These are phyloP conservation scores for Limanda limanda DNA, from an alignment of 2,113 vertebrate genomes.

Conservation along the genomic window DNA sequence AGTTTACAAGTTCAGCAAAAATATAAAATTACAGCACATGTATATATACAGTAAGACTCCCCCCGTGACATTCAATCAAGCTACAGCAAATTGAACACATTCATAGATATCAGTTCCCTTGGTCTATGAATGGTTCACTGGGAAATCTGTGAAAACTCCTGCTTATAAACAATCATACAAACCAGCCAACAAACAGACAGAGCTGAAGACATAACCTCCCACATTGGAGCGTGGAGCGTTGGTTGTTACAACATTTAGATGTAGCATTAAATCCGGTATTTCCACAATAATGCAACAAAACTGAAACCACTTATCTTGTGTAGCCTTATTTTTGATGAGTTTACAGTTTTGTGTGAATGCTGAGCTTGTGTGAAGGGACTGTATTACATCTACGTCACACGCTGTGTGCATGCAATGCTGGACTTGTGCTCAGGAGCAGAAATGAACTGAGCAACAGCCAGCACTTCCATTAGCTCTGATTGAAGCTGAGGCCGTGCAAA, in stretches of 20 bases:
- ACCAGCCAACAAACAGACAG: too few species aligned
- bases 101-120: too few species aligned
- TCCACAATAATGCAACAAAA: neutral
- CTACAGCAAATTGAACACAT: too few species aligned
- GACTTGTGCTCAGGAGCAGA: slow-evolving; percentile 50
- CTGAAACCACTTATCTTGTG: neutral
- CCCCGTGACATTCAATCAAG: too few species aligned
- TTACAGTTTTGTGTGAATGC: slow-evolving; percentile 22
- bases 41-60: slow-evolving; percentile 10
- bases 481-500: slow-evolving; percentile 83
- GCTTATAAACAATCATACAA: too few species aligned
- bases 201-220: too few species aligned
- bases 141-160: too few species aligned
- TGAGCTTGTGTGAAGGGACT: slow-evolving; percentile 13
- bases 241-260: too few species aligned
- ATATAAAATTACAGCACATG: neutral
- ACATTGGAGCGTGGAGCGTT: too few species aligned
- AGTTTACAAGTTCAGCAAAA: slow-evolving; percentile 6
- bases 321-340: slow-evolving; percentile 1
- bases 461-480: slow-evolving; percentile 89
- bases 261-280: neutral
- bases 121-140: too few species aligned
- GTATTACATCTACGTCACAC: neutral
- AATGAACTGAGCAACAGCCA: slow-evolving; percentile 84
- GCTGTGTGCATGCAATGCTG: slow-evolving; percentile 26